Base-by-base conservation (phyloP, 2,888 invertebrate species). In the Lissonota sp. region DNA sequence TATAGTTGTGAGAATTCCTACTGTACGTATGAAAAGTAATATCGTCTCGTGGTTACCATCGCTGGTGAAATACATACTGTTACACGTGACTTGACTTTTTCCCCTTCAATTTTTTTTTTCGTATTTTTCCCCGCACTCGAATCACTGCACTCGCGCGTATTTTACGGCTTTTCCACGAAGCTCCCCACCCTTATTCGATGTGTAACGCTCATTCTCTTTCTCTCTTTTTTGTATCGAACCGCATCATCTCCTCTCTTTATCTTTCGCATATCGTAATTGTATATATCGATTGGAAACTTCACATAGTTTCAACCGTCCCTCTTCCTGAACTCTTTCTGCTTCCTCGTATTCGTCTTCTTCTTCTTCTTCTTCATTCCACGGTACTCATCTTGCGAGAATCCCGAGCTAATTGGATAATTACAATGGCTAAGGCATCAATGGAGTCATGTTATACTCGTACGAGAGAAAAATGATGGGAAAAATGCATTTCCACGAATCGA, bases 271-370 rank as follows among this genome's bases (percentile, higher is more conserved):
- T 73, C 49, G 46, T 55, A 51, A 55, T 66, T 75, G 44, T 75
- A 81, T 81, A 74, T 66, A 82, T 82, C 71, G 76, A 84, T 75
- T 76, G 80, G 67, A 72, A 83, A 80, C 78, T 84, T 80, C 57
- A 77, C 74, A 76, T 73, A 81, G 73, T 79, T 66, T 72, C 80
- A 53, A 67, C 60, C 40, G 55, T 62, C 73, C 75, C 37, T 26
- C 12, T 49, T 71, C 51, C 16, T 37, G 55, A 46, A 14, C 39
- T 58, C 58, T 10, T 12, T 60, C 53, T 53, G 53, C 58, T 10
- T 12, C 55, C 53, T 53, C 14, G 53, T 49, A 10, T 49, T 49
- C 49, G 5, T 49, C 49, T 49, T 49, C 49, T 0, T 49, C 49
- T 49, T n/a, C n/a, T 49, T 49, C 10, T 46, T 46, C 46, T 7